These are phyloP conservation scores for Spatula clypeata DNA, from an alignment of 2,797 vertebrate species.

Conservation along the genomic window DNA sequence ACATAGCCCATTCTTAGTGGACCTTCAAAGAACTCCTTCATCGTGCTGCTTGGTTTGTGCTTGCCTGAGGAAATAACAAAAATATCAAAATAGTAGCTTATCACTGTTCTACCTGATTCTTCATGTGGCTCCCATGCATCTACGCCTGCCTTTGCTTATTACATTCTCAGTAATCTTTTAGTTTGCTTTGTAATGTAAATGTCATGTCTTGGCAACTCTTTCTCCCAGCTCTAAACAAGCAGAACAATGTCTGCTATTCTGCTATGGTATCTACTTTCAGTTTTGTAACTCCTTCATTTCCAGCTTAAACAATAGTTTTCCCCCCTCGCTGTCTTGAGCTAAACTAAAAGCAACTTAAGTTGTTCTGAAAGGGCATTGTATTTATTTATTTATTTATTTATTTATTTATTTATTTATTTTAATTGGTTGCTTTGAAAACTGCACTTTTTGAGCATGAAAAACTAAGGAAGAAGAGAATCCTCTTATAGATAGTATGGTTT, in stretches of 20 bases:
- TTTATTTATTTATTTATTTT: conserved; percentile 50
- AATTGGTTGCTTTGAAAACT: conserved; percentile 41
- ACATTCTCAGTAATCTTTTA: not conserved
- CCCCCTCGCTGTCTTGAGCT: not conserved
- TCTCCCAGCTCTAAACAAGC: not conserved
- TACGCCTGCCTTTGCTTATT: not conserved
- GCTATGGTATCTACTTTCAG: not conserved
- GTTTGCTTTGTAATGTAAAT: not conserved
- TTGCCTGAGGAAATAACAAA: not conserved
- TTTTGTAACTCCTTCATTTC: not conserved
- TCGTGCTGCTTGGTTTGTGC: not conserved
- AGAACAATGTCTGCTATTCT: not conserved
- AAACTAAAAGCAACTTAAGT: conserved; percentile 32
- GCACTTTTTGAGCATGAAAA: conserved; percentile 32
- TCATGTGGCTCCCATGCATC: fast-evolving
- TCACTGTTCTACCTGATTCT: not conserved
- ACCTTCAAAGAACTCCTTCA: not conserved
- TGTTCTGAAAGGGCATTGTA: not conserved
- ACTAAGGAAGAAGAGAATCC: not conserved
- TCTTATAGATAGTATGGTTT: not conserved
- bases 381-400: conserved; percentile 48
- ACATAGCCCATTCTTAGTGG: not conserved
- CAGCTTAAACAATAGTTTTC: conserved; percentile 24
- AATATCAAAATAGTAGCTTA: not conserved
- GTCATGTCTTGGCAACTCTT: not conserved